Percentiles rank a stretch among this genome's conserved stretches.
Conservation (phyloP, 2,888 invertebrate genomes). For the Resseliella maxima region DNA sequence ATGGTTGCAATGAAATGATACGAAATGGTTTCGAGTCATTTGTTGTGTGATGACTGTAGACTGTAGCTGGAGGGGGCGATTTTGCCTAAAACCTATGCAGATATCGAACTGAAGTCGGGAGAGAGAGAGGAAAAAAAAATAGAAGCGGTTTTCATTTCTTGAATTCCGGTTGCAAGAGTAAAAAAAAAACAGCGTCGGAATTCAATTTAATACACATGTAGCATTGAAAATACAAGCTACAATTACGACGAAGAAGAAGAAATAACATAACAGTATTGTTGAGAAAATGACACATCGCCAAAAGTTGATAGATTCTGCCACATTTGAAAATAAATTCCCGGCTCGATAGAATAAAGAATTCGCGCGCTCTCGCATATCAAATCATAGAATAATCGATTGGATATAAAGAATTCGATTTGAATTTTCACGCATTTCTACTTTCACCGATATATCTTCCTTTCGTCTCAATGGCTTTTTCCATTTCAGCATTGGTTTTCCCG, state of each 20-base stretch:
- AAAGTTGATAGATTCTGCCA: neutral
- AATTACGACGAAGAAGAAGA: too few relatives aligned
- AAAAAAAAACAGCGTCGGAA: conserved; percentile 10
- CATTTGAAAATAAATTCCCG: neutral
- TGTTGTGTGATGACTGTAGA: neutral
- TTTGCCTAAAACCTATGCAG: neutral
- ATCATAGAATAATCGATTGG: neutral
- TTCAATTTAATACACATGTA: conserved; percentile 6
- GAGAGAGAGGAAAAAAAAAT: neutral
- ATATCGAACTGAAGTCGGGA: too few relatives aligned
- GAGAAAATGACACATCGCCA: conserved; percentile 20
- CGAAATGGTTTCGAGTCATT: neutral
- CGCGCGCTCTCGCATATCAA: neutral
- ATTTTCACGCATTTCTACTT: neutral
- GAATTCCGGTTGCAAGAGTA: neutral
- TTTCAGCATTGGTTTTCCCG: neutral
- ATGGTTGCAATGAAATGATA: neutral
- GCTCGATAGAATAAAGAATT: too few relatives aligned
- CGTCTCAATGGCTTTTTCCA: neutral
- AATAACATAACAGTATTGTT: conserved; percentile 17
- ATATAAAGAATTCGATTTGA: neutral
- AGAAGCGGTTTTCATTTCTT: neutral
- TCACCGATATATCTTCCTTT: neutral
- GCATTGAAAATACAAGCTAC: neutral
- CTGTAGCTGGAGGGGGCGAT: neutral